These are phyloP conservation scores for Itoplectis maculator DNA, from an alignment of 2,888 invertebrate genomes.

Conservation along the genomic window DNA sequence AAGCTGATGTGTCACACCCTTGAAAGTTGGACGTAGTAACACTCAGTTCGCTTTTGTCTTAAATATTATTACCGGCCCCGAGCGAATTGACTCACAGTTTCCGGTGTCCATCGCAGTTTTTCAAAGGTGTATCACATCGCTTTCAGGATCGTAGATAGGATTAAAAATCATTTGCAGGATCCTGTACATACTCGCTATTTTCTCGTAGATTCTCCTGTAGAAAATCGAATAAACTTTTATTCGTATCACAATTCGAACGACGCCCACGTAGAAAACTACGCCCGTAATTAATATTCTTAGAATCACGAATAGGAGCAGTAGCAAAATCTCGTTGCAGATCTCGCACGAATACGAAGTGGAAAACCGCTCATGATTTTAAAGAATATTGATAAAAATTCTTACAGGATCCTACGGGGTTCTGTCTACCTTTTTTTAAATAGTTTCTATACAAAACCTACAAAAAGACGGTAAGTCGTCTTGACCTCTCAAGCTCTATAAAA, in stretches of 20 bases:
- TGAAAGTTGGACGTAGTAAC: no score
- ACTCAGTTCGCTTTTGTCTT: no score
- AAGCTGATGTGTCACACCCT: no score
- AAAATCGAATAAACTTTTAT: constrained; percentile 7
- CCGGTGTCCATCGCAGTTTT: no score
- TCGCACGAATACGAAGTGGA: neutral
- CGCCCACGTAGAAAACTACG: neutral
- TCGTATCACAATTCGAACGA: neutral
- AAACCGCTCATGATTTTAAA: neutral
- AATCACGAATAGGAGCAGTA: neutral
- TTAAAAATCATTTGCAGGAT: no score
- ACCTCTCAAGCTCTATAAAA: neutral
- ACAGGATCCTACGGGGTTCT: neutral
- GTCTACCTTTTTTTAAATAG: neutral
- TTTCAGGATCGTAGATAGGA: no score
- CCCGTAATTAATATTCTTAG: neutral
- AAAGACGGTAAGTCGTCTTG: neutral
- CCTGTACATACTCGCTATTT: no score
- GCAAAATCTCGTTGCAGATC: neutral
- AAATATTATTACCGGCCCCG: no score
- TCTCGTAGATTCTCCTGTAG: no score
- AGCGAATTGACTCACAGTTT: no score
- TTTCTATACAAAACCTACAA: neutral
- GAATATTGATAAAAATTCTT: neutral
- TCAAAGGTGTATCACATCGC: no score